Percentiles rank a stretch among this genome's conserved stretches.
These are phyloP conservation scores for Thereva unica DNA, from an alignment of 2,888 invertebrate genomes.

Conservation along the genomic window DNA sequence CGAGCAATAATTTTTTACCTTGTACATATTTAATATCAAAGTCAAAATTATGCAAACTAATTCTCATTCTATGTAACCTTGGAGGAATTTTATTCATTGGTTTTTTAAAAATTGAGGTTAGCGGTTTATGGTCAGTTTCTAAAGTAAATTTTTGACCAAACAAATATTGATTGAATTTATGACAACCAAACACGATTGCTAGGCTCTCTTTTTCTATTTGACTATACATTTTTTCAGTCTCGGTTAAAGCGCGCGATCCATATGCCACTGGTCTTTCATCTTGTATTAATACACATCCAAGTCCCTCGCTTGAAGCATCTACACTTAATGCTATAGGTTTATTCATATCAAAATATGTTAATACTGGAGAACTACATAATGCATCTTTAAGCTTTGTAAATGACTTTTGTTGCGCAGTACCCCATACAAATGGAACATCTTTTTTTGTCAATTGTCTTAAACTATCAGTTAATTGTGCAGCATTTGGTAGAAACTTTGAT, in stretches of 20 bases:
- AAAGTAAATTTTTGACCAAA: slow-evolving; percentile 45
- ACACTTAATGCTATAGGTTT: slow-evolving; percentile 47
- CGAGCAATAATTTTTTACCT: slow-evolving; percentile 47
- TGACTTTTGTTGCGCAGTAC: slow-evolving; percentile 38
- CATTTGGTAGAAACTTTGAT: slow-evolving; percentile 43
- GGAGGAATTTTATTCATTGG: slow-evolving; percentile 46
- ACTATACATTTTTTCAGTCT: slow-evolving; percentile 49
- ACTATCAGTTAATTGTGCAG: slow-evolving; percentile 36
- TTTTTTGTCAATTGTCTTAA: slow-evolving; percentile 40
- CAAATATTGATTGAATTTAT: slow-evolving; percentile 50
- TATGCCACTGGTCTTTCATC: slow-evolving; percentile 49
- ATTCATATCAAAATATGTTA: slow-evolving; percentile 41
- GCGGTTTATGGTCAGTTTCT: slow-evolving; percentile 50
- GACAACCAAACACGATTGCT: slow-evolving; percentile 49
- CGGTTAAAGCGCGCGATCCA: slow-evolving; percentile 49
- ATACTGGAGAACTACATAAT: slow-evolving; percentile 33
- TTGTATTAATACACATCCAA: slow-evolving; percentile 51
- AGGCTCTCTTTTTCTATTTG: slow-evolving; percentile 55
- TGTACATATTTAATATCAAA: slow-evolving; percentile 44
- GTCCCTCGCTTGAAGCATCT: slow-evolving; percentile 44
- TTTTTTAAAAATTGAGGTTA: slow-evolving; percentile 47
- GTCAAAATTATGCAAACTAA: slow-evolving; percentile 47
- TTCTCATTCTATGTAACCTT: slow-evolving; percentile 47
- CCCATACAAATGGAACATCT: slow-evolving; percentile 40
- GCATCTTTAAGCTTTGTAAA: slow-evolving; percentile 35